These are phyloP conservation scores for Globia sparganii DNA, from an alignment of 2,888 invertebrate genomes.

Conservation along the genomic window DNA sequence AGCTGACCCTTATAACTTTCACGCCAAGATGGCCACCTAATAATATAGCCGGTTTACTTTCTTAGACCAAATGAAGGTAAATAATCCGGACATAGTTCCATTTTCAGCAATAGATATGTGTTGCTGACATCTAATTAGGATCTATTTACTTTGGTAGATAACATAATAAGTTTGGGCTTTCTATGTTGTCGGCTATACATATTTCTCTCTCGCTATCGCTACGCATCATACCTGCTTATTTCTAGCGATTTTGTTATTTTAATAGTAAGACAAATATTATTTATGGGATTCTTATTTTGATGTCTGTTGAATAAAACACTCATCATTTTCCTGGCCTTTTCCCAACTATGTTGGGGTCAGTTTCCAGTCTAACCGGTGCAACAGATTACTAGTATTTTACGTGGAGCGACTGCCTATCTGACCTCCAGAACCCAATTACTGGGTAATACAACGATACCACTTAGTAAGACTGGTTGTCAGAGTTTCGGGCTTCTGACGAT, in stretches of 20 bases:
- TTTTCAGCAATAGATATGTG: constrained; percentile 43
- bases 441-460: not conserved
- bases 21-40: constrained; percentile 46
- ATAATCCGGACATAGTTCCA: constrained; percentile 39
- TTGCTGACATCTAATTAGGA: constrained; percentile 42
- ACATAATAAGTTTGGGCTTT: constrained; percentile 27
- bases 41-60: constrained; percentile 51
- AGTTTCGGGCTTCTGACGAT: too few species aligned
- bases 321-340: too few species aligned
- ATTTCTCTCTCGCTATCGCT: not conserved
- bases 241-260: not conserved
- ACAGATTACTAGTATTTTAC: not conserved
- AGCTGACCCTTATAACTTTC: constrained; percentile 63
- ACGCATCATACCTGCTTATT: not conserved
- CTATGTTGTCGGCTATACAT: not conserved
- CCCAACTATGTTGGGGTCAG: not conserved
- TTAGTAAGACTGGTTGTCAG: not conserved
- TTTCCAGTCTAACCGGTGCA: not conserved
- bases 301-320: not conserved
- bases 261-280: not conserved
- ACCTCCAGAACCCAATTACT: not conserved
- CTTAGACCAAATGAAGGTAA: constrained; percentile 47
- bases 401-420: not conserved
- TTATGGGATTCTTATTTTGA: not conserved
- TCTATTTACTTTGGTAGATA: constrained; percentile 34